Conservation (phyloP, 2,888 invertebrate species). For the Seira sanloemensis region DNA sequence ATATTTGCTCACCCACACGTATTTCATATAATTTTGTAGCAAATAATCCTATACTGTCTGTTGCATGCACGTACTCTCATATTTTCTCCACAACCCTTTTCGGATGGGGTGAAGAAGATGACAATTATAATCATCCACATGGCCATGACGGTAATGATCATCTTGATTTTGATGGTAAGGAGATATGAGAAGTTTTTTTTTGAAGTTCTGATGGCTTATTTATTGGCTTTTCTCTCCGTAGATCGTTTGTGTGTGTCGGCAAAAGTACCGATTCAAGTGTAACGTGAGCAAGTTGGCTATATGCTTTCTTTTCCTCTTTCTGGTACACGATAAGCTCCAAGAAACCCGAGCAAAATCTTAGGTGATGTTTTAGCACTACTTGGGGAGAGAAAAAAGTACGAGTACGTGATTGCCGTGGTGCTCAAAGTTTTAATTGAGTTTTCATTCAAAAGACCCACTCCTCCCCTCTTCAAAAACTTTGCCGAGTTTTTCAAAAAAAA, state of each 20-base stretch:
- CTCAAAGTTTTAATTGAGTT: conserved; percentile 58
- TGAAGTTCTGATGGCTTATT: conserved; percentile 42
- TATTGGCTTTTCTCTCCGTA: conserved; percentile 35
- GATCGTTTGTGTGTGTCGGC: conserved; percentile 40
- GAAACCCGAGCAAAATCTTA: too few species aligned
- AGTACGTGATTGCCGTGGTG: conserved; percentile 29
- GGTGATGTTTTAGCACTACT: too few species aligned
- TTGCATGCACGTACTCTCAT: too few species aligned
- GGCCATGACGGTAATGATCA: conserved; percentile 17
- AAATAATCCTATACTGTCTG: too few species aligned
- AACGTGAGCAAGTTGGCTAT: neutral
- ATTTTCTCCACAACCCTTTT: too few species aligned
- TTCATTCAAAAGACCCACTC: conserved; percentile 20
- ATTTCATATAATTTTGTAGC: too few species aligned
- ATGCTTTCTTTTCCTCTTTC: too few species aligned
- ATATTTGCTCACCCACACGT: too few species aligned
- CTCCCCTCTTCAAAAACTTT: neutral
- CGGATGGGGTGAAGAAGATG: neutral
- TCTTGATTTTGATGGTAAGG: conserved; percentile 11
- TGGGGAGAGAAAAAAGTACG: too few species aligned
- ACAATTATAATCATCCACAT: neutral
- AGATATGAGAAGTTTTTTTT: conserved; percentile 15
- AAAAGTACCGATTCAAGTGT: conserved; percentile 32
- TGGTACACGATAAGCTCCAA: neutral
- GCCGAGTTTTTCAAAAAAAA: neutral